These are phyloP conservation scores for Alitta virens DNA, from an alignment of 2,888 invertebrate genomes.

Conservation along the genomic window DNA sequence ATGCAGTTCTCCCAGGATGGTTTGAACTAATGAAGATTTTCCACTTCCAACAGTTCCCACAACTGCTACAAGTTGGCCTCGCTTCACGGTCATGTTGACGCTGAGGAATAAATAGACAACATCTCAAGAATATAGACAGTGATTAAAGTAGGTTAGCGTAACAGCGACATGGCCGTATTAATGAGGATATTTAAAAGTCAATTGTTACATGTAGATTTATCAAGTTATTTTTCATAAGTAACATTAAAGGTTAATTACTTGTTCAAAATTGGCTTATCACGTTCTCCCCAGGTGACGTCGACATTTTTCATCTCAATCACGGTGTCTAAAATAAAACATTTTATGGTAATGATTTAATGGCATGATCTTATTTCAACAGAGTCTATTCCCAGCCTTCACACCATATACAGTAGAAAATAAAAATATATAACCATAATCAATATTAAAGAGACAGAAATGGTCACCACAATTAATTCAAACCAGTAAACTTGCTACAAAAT, in stretches of 20 bases:
- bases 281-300: constrained; percentile 46
- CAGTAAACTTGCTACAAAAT: no score
- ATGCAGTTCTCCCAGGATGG: constrained; percentile 51
- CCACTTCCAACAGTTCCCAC: constrained; percentile 87
- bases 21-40: constrained; percentile 61
- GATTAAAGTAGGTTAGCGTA: no score
- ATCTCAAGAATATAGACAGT: background rate
- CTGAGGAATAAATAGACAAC: constrained; percentile 55
- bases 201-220: background rate
- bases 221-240: no score
- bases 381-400: no score
- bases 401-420: no score
- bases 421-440: no score
- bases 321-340: constrained; percentile 35
- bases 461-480: no score
- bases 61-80: constrained; percentile 74
- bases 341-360: no score
- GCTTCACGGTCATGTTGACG: constrained; percentile 71
- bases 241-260: constrained; percentile 39
- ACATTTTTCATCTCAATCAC: constrained; percentile 44
- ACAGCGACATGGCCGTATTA: no score
- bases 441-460: no score
- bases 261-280: constrained; percentile 33
- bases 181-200: no score
- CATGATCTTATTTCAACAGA: no score